Base-by-base conservation (phyloP, 2,888 invertebrate species). In the Platynereis dumerilii region DNA sequence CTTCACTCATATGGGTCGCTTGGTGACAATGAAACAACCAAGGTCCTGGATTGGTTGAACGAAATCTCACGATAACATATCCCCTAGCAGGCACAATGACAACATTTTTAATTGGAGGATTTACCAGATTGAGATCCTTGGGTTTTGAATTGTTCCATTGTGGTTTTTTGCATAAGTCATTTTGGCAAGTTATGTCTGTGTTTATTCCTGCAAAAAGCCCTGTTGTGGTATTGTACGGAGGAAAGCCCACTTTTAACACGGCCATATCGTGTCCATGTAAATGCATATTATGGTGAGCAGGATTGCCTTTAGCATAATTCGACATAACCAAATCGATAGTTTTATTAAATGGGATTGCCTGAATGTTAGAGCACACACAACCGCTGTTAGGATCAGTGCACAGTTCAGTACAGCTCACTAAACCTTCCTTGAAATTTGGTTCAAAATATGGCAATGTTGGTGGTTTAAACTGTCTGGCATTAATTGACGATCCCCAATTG, bases 191-290 rank as follows among this genome's bases (percentile, higher is more conserved):
- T 10, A 69, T 39, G 52, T 66, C 64, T 1, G 12, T n/a, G 27
- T 67, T 69, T 1, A 15, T 39, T 2, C 20, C 42, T 12, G 34
- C 29, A 44, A 27, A 63, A 12, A 22, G 28, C 2, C 66, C 66
- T 7, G 63, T 60, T 3, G 54, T 34, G 15, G 42, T 7, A 48
- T 67, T 22, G 17, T 44, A 73, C 7, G 55, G 29, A 2, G 72
- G 69, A 65, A 72, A 76, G n/a, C 80, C 81, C 72, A 78, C 75
- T 66, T 76, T 77, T 12, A 81, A 45, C 1, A 81, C 78, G 34
- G 78, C 73, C 65, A 80, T 80, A 3, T 74, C 74, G 62, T 80
- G 78, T 0, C 81, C 81, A 54, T 81, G 80, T 70, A 80, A 65
- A 61, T 81, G 80, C 17, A 80, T 69, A 0, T 77, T 77, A 59